phyloP scores from a whole-genome alignment of 1,140 invertebrate genomes.

The Diabrotica virgifera region DNA sequence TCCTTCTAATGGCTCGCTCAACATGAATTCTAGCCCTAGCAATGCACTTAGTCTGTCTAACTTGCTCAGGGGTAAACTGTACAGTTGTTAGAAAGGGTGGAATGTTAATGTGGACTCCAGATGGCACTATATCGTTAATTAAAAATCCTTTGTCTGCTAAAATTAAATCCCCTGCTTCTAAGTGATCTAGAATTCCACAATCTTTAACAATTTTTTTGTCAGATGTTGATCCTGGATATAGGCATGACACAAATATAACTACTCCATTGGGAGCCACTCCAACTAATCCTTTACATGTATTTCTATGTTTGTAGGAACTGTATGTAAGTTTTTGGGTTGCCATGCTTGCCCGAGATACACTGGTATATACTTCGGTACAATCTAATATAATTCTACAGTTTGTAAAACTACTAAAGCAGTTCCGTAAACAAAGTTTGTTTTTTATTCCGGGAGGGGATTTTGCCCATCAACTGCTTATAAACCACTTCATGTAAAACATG shows the following conservation, averaged over 20 bases:
- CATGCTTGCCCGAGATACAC: background rate
- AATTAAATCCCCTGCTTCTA: slow-evolving; percentile 22
- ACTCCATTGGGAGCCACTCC: slow-evolving; percentile 34
- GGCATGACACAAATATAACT: slow-evolving; percentile 18
- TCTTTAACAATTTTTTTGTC: slow-evolving; percentile 21
- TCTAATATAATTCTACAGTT: slow-evolving; percentile 30
- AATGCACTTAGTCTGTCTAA: slow-evolving; percentile 16
- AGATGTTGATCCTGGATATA: slow-evolving; percentile 22
- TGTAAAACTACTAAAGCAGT: slow-evolving; percentile 19
- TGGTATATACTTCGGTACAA: slow-evolving; percentile 25
- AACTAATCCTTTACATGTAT: slow-evolving; percentile 23
- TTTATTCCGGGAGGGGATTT: slow-evolving; percentile 25
- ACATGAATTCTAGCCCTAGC: slow-evolving; percentile 23
- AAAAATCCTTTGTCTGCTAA: slow-evolving; percentile 24
- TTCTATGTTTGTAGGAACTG: slow-evolving; percentile 19
- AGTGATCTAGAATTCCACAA: slow-evolving; percentile 13
- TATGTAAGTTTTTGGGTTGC: slow-evolving; percentile 17
- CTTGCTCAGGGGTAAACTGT: slow-evolving; percentile 20
- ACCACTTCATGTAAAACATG: slow-evolving; percentile 29
- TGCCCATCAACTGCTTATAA: slow-evolving; percentile 27
- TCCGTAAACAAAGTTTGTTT: slow-evolving; percentile 26
- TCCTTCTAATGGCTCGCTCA: slow-evolving; percentile 16
- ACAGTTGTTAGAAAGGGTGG: slow-evolving; percentile 18
- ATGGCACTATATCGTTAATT: slow-evolving; percentile 19
- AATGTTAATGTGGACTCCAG: slow-evolving; percentile 18